Base-by-base conservation (phyloP, 2,888 invertebrate genomes). In the Rhagonycha fulva region DNA sequence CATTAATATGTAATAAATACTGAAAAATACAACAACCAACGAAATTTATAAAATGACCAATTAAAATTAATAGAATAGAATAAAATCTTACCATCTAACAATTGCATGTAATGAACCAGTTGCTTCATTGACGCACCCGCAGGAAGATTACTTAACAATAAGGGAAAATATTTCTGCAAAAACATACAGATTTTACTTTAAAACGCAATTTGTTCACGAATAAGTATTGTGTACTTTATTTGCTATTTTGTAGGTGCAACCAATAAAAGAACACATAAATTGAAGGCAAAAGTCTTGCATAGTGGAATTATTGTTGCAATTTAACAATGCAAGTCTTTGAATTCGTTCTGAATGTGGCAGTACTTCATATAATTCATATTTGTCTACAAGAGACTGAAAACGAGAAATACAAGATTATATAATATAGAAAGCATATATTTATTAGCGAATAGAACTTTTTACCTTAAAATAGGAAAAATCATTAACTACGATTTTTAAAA, bases 151-250 rank as follows among this genome's bases (percentile, higher is more conserved):
- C 26, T 68, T 4, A 14, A 23, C 24, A 72, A 28, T 4, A 72
- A 14, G 5, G 72, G 68, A 7, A 72, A 14, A 14, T 47, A 60
- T 9, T 70, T 70, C 76, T 76, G 24, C n/a, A 73, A 72, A 14
- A 24, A 67, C 10, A 67, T 67, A 1, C 12, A 4, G 4, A 12
- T 12, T 32, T 32, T 12, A 12, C 4, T 0, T n/a, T 0, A 32
- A 5, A 0, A 12, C 12, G 4, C 2, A 32, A 12, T 32, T 32
- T 32, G 0, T 19, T 19, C 19, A 19, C 19, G 2, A 19, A 12
- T 4, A n/a, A n/a, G 12, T 5, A n/a, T 5, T 5, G 5, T 12
- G 12, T n/a, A 32, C 32, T n/a, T 12, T 9, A 5, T 12, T 32
- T 32, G 12, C 4, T 1, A 5, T 32, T 32, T n/a, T 12, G 12